phyloP scores from a whole-genome alignment of 2,113 vertebrate species.

The Calyptommatus sinebrachiatus region DNA sequence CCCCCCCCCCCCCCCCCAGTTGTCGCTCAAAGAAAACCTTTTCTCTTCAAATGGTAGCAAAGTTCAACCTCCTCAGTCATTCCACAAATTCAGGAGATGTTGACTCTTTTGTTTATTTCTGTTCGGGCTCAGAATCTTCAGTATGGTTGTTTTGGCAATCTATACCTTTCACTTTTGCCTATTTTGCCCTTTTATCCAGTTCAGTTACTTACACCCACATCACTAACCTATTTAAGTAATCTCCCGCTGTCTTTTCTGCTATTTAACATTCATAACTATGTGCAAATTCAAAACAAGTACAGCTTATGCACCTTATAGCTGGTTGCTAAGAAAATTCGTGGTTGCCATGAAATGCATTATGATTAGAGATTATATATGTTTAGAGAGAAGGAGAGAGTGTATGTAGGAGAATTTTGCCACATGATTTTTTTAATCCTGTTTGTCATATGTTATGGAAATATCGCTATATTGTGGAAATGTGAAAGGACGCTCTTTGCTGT shows the following conservation, averaged over 20 bases:
- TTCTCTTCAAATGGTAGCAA: not conserved
- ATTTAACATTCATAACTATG: not conserved
- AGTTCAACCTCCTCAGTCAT: not conserved
- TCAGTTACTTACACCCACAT: not conserved
- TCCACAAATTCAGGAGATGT: not conserved
- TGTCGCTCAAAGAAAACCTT: not conserved
- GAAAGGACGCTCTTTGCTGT: too few species aligned
- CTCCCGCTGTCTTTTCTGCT: not conserved
- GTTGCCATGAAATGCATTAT: not conserved
- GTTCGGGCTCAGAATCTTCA: not conserved
- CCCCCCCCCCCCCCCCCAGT: not conserved
- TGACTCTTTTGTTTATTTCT: not conserved
- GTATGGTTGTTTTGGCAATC: not conserved
- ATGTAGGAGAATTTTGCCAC: not conserved
- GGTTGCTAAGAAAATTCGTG: conserved; percentile 8
- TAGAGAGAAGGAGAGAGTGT: too few species aligned
- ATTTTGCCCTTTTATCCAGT: not conserved
- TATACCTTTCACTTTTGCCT: not conserved
- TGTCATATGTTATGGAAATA: not conserved
- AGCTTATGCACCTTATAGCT: not conserved
- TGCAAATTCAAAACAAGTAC: not conserved
- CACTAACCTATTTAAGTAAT: not conserved
- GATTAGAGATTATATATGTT: not conserved
- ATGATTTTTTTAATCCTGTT: not conserved
- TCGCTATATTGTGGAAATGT: not conserved